Evolutionary conservation across 2,113 vertebrate species (phyloP).

Genomic region (Thymallus thymallus): DNA sequence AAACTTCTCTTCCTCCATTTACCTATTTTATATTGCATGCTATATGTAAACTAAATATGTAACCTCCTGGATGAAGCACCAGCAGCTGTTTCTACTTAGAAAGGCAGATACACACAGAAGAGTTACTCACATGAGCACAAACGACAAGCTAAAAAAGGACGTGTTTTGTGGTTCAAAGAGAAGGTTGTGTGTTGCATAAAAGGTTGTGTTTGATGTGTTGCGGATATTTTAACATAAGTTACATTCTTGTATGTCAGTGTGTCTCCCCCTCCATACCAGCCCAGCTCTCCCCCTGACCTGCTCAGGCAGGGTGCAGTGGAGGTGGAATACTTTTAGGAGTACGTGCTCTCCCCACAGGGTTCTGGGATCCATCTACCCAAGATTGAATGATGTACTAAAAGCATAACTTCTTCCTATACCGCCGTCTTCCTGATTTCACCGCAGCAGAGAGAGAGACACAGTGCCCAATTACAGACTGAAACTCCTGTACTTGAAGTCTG

Average conservation of each 20-base stretch:
- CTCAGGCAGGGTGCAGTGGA: background rate
- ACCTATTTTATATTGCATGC: too few species aligned
- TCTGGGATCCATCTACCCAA: background rate
- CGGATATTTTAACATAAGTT: conserved; percentile 20
- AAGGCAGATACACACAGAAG: background rate
- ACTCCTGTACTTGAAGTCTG: too few species aligned
- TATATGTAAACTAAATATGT: too few species aligned
- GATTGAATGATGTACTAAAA: too few species aligned
- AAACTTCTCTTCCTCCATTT: too few species aligned
- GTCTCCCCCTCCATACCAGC: background rate
- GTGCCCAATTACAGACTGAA: too few species aligned
- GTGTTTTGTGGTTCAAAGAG: background rate
- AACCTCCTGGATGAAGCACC: too few species aligned
- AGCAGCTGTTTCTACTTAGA: too few species aligned
- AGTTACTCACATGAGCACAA: background rate
- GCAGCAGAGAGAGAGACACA: too few species aligned
- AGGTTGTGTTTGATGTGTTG: background rate
- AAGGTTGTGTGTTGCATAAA: background rate
- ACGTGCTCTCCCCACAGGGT: conserved; percentile 17
- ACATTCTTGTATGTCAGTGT: conserved; percentile 22
- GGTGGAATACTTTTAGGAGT: conserved; percentile 25
- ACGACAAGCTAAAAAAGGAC: background rate
- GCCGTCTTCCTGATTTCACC: too few species aligned
- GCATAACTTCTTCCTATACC: too few species aligned
- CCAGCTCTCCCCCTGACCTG: background rate